Evolutionary conservation across 2,888 invertebrate species (phyloP).

Genomic region (Deilephila porcellus): DNA sequence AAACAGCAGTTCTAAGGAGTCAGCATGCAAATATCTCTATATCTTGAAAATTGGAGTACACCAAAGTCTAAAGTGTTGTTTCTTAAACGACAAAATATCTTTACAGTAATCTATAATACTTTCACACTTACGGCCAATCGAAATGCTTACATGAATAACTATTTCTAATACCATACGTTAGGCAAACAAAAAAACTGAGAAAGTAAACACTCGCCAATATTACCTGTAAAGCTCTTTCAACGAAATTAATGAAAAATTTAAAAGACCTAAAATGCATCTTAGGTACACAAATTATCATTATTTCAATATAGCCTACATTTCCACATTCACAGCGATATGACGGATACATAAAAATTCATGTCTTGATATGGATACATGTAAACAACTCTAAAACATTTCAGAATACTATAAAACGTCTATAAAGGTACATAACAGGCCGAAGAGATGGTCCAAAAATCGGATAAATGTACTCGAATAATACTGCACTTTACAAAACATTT

Average conservation of each 20-base stretch:
- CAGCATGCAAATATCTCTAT: constrained; percentile 13
- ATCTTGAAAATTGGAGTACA: background rate
- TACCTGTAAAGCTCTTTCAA: constrained; percentile 42
- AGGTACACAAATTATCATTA: constrained; percentile 57
- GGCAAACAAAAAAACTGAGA: constrained; percentile 43
- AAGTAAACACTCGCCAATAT: constrained; percentile 54
- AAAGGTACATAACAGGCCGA: constrained; percentile 60
- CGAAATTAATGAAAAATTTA: constrained; percentile 53
- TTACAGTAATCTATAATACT: constrained; percentile 12
- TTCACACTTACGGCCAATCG: constrained; percentile 17
- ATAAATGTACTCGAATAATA: constrained; percentile 54
- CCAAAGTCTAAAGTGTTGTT: constrained; percentile 16
- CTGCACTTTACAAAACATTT: constrained; percentile 43
- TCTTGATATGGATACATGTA: constrained; percentile 72
- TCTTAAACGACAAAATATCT: constrained; percentile 19
- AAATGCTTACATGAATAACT: background rate
- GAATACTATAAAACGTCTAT: constrained; percentile 45
- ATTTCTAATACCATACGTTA: constrained; percentile 13
- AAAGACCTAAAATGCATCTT: constrained; percentile 51
- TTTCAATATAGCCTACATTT: constrained; percentile 53
- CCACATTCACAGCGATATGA: constrained; percentile 49
- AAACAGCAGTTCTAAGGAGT: background rate
- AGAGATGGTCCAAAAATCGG: constrained; percentile 50
- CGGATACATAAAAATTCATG: constrained; percentile 46
- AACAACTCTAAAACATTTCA: constrained; percentile 67